These are phyloP conservation scores for Pelvicachromis taeniatus DNA, from an alignment of 2,113 vertebrate species.

Conservation along the genomic window DNA sequence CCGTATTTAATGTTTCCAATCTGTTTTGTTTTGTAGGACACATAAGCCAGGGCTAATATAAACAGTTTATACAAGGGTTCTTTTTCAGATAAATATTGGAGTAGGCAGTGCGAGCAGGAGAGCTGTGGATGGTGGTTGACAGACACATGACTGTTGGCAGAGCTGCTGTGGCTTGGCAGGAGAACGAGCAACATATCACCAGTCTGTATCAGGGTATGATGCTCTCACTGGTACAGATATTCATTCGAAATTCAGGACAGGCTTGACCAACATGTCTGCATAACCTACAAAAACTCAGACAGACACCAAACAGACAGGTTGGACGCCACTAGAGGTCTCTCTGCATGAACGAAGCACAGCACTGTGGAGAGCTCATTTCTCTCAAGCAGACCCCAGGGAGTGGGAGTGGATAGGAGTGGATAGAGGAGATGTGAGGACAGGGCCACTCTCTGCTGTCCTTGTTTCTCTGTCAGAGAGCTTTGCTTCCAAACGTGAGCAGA, in stretches of 20 bases:
- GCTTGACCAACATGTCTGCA: background rate
- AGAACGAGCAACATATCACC: conserved; percentile 14
- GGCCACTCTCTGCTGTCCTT: conserved; percentile 17
- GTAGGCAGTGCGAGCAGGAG: background rate
- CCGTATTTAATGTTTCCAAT: background rate
- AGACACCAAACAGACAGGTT: background rate
- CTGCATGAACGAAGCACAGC: background rate
- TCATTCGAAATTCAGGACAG: background rate
- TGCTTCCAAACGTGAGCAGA: conserved; percentile 21
- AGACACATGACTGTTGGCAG: conserved; percentile 32
- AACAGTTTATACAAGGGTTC: background rate
- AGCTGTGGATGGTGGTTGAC: conserved; percentile 14
- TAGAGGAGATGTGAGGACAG: conserved; percentile 23
- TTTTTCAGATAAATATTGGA: conserved; percentile 18
- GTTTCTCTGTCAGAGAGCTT: background rate
- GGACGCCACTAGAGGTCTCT: conserved; percentile 18
- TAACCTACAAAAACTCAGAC: background rate
- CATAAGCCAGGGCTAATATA: background rate
- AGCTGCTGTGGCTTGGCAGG: conserved; percentile 26
- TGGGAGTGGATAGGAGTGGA: background rate
- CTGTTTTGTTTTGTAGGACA: background rate
- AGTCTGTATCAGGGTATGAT: background rate
- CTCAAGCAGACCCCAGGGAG: conserved; percentile 1
- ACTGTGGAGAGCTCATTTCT: conserved; percentile 18
- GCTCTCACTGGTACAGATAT: conserved; percentile 3